Evolutionary conservation across 2,888 invertebrate species (phyloP), one percentile per base, ranked within the genome.

Genomic region (Aphrophora alni): DNA sequence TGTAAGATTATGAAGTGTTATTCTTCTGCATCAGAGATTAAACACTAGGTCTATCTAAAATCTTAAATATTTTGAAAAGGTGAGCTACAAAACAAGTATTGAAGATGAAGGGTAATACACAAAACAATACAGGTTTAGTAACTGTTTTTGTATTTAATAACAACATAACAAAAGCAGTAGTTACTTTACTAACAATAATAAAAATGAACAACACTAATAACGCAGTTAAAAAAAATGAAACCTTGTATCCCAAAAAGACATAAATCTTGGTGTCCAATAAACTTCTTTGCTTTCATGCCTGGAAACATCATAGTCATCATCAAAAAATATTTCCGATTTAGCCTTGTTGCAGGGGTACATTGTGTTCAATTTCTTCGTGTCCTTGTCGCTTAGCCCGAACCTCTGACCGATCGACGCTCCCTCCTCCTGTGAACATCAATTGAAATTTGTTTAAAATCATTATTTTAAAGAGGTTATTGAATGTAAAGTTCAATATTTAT

Each of bases 341-440:
- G 21, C 21, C 7, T 21, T 27, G 26, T 76, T 68, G 80, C 85
- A 84, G 17, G 88, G 84, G 85, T 92, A 92, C 92, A 92, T 92
- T 85, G 88, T 89, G 83, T 90, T 90, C 14, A 92, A 86, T 86
- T 92, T 92, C 82, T 88, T 86, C 7, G 89, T 87, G 82, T 92
- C 92, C 83, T 91, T 92, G 38, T 90, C 89, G 26, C 92, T 92
- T 70, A 92, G 87, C 59, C 90, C 90, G 71, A 87, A 82, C 84
- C 92, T 89, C 87, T 92, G 92, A 0, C 92, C 92, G 75, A 92
- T 91, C 81, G 87, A 86, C 8, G 88, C 90, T 59, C 88, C 88
- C 82, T 87, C 87, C 81, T 89, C 89, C 90, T 90, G 87, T 17
- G 85, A 10, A 33, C 17, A 75, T n/a, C 10, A 59, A 59, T 21